Percentiles rank a stretch among this genome's conserved stretches.
phyloP scores from a whole-genome alignment of 1,140 invertebrate genomes.

The Musca domestica region DNA sequence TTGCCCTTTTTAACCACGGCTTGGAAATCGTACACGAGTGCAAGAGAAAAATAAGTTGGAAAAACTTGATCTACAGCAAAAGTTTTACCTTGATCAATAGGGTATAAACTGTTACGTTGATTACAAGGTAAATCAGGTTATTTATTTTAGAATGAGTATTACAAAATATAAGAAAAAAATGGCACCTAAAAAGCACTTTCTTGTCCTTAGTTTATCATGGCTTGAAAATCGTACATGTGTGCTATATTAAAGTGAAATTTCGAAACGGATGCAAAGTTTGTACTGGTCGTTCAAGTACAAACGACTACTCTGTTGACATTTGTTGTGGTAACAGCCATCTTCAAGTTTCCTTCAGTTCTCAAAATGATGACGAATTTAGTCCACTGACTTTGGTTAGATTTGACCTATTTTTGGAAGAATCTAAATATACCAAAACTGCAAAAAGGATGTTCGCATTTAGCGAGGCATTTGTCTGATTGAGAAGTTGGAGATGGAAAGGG shows the following conservation, averaged over 20 bases:
- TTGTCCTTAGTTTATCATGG: not conserved
- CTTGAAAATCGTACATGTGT: constrained; percentile 18
- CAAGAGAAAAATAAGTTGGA: no score
- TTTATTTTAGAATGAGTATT: not conserved
- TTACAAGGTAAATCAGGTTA: no score
- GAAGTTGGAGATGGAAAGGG: no score
- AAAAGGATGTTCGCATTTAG: constrained; percentile 24
- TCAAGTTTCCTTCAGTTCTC: not conserved
- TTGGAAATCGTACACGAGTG: no score
- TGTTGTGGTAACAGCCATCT: no score
- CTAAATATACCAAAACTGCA: constrained; percentile 4
- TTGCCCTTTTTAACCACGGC: no score
- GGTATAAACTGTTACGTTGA: no score
- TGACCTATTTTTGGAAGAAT: constrained; percentile 20
- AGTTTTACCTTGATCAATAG: not conserved
- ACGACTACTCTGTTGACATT: not conserved
- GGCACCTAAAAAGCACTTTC: constrained; percentile 1
- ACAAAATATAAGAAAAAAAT: not conserved
- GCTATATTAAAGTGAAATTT: constrained; percentile 6
- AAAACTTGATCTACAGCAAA: no score
- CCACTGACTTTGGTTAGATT: constrained; percentile 8
- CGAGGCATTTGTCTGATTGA: constrained; percentile 25
- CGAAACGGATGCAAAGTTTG: constrained; percentile 9
- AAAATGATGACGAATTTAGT: not conserved
- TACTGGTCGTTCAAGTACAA: not conserved